These are phyloP conservation scores for Orius insidiosus DNA, from an alignment of 1,140 invertebrate genomes.

Conservation along the genomic window DNA sequence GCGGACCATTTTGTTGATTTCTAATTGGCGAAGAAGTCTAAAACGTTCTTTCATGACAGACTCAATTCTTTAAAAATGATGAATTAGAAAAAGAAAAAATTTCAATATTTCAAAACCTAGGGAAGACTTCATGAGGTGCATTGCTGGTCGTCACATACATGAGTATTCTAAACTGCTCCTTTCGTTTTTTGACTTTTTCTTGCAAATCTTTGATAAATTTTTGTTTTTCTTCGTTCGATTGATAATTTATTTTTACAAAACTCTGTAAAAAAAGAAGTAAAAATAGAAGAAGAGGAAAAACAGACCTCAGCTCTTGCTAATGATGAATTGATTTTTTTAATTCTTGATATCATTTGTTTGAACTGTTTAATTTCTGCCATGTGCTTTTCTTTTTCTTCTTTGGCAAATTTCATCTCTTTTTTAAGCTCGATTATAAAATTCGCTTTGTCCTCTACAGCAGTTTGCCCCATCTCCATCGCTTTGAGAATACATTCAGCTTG, in stretches of 20 bases:
- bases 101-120: constrained; percentile 4
- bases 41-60: too few relatives aligned
- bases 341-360: constrained; percentile 1
- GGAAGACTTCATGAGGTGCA: neutral
- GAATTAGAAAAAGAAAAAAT: too few relatives aligned
- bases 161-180: constrained; percentile 2
- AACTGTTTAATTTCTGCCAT: constrained; percentile 3
- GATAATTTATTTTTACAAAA: constrained; percentile 4
- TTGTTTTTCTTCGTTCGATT: constrained; percentile 2
- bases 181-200: constrained; percentile 3
- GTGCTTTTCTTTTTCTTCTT: constrained; percentile 2
- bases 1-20: too few relatives aligned
- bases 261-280: neutral
- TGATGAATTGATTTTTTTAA: constrained; percentile 5
- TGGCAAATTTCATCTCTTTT: constrained; percentile 6
- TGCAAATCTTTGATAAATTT: constrained; percentile 7
- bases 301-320: constrained; percentile 4
- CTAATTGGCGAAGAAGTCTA: too few relatives aligned
- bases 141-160: constrained; percentile 7
- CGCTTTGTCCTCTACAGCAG: constrained; percentile 4
- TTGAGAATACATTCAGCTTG: constrained; percentile 7
- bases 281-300: neutral
- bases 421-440: constrained; percentile 4
- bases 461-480: constrained; percentile 6
- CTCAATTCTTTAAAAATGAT: too few relatives aligned